Evolutionary conservation across 2,888 invertebrate species (phyloP), one percentile per base, ranked within the genome.

Genomic region (Sceliomorpha sp.): DNA sequence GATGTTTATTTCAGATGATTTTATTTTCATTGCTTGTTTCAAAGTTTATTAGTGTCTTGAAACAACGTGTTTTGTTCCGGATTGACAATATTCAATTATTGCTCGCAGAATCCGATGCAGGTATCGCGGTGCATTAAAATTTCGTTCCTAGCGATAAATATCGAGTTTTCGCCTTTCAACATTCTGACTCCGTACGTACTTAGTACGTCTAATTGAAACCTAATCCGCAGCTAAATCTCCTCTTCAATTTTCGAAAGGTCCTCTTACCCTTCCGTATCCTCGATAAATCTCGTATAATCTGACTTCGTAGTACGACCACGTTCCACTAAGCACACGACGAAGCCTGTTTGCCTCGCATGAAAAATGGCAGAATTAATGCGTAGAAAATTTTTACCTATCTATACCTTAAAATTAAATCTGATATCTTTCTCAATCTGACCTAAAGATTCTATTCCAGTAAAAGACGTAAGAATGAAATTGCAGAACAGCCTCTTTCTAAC

Each of bases 191-290:
- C 53, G 74, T 75, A 58, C 70, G 70, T 75, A 72, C 70, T 71
- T 74, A 72, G 70, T 75, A 72, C 70, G 72, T 74, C 72, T 83
- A 84, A 85, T 85, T 84, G 83, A 81, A 84, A 83, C 64, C 78
- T 84, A 83, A 84, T 84, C 84, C 84, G 60, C 47, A 72, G 74
- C 63, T 78, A 77, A 83, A 76, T 71, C 72, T 51, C 51, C 60
- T 72, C 59, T 75, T 72, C 68, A 75, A 73, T 75, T 75, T 79
- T 73, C 68, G 51, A 32, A 14, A 63, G 45, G 44, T 50, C 50
- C 42, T 31, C 48, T 64, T 53, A 50, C 73, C 71, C 73, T 64
- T 72, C 47, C 62, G 42, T 72, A 44, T 47, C 72, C 64, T 68
- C 80, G 73, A 83, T 83, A 83, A 83, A 84, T 84, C 82, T 74